Evolutionary conservation across 2,113 vertebrate genomes (phyloP).

Genomic region (Gasterosteus nipponicus): DNA sequence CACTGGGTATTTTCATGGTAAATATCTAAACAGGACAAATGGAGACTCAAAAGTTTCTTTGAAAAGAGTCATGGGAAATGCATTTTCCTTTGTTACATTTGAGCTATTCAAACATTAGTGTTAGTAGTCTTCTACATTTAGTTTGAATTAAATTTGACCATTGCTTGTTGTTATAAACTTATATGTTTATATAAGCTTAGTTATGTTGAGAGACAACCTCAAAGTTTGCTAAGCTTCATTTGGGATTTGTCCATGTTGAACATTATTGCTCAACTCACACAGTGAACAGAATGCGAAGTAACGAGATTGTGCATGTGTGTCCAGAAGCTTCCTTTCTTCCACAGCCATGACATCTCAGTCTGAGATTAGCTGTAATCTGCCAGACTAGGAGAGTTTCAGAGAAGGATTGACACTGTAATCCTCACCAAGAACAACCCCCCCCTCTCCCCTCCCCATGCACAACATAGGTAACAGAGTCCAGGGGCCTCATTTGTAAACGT

Average conservation of each 20-base stretch:
- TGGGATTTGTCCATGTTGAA: neutral
- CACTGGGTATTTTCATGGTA: neutral
- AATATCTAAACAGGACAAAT: neutral
- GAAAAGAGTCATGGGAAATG: neutral
- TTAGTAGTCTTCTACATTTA: neutral
- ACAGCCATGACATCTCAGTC: slow-evolving; percentile 8
- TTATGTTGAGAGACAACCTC: neutral
- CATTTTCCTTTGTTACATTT: neutral
- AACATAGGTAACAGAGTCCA: slow-evolving; percentile 11
- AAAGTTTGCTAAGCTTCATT: neutral
- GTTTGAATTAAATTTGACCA: neutral
- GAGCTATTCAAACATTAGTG: neutral
- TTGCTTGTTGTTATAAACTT: neutral
- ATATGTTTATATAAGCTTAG: neutral
- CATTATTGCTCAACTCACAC: neutral
- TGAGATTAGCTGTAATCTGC: slow-evolving; percentile 75
- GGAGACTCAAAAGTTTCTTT: neutral
- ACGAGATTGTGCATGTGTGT: slow-evolving; percentile 10
- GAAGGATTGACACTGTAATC: slow-evolving; percentile 66
- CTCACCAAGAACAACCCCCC: slow-evolving; percentile 50
- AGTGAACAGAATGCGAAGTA: slow-evolving; percentile 4
- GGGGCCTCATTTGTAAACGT: too few species aligned
- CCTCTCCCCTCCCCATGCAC: slow-evolving; percentile 29
- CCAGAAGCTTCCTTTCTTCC: slow-evolving; percentile 2
- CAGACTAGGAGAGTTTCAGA: slow-evolving; percentile 56